Base-by-base conservation (phyloP, 2,888 invertebrate species). In the Limenitis camilla region DNA sequence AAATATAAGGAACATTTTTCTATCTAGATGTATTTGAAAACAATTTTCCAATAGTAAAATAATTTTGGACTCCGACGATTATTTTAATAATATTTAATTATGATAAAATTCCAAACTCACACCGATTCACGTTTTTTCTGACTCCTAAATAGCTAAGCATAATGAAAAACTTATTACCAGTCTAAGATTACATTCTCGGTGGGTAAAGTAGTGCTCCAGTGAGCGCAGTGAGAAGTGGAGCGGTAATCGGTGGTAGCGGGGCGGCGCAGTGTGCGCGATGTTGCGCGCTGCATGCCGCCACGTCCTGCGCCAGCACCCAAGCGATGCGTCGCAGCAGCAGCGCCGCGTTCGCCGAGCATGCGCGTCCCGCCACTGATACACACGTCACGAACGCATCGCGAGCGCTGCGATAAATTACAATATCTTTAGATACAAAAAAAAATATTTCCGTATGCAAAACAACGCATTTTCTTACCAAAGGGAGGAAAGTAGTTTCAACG, bases 241-340 rank as follows among this genome's bases (percentile, higher is more conserved):
- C 67, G 1, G 75, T 56, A 42, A 69, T 35, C 0, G 68, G 52
- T 4, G 45, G 31, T 35, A 54, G 62, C 0, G 78, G 60, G 0
- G 84, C 80, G 0, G 78, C 58, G 66, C 85, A 86, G 60, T 76
- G 70, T 0, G 78, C 72, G 0, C 71, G 63, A 0, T 78, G 76
- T 29, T 79, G 81, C n/a, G 73, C 73, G 39, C 65, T 68, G 66
- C 86, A 86, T 0, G 79, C 75, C 0, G 81, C 85, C 3, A 85
- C 78, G 55, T 87, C 84, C 49, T 84, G 84, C 0, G 86, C 81
- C 6, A 86, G 70, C 8, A 87, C 79, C 77, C 82, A 81, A 1
- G 86, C 83, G 75, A 87, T 81, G 28, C 80, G 76, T 52, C 75
- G 70, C 19, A 87, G 74, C 56, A 87, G 62, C 0, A 65, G 68